Conservation (phyloP, 2,797 vertebrate species). For the Moxostoma hubbsi region DNA sequence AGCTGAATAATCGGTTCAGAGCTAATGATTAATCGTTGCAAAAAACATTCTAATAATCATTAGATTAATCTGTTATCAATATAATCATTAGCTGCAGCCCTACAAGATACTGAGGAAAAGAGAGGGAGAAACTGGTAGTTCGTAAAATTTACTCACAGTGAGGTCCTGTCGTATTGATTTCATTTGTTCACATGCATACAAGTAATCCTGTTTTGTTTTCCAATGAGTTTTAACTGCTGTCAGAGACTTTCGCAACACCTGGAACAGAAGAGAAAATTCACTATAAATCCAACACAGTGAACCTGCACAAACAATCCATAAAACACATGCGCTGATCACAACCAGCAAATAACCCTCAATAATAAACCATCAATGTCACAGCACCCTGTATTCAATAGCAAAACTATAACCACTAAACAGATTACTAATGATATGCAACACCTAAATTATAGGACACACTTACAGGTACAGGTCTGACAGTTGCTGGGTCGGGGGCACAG, state of each 20-base stretch:
- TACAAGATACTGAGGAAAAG: neutral
- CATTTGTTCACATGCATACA: constrained; percentile 93
- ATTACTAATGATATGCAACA: neutral
- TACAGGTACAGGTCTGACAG: constrained; percentile 86
- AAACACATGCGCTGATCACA: neutral
- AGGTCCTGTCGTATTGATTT: constrained; percentile 94
- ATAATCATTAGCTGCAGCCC: too few relatives aligned
- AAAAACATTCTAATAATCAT: too few relatives aligned
- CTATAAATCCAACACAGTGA: neutral
- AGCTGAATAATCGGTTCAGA: too few relatives aligned
- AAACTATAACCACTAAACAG: neutral
- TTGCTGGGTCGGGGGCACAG: constrained; percentile 88
- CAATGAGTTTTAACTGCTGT: constrained; percentile 86
- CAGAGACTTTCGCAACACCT: constrained; percentile 89
- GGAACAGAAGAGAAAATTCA: constrained; percentile 5
- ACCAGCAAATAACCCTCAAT: neutral
- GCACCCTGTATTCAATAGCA: neutral
- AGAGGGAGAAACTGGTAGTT: neutral
- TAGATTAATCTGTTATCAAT: too few relatives aligned
- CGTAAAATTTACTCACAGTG: constrained; percentile 75
- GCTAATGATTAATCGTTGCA: too few relatives aligned
- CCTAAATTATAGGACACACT: constrained; percentile 27
- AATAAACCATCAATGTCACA: neutral
- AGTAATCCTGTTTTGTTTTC: constrained; percentile 89
- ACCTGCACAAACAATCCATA: neutral